phyloP scores from a whole-genome alignment of 1,140 invertebrate genomes.

The Teleopsis dalmanni region DNA sequence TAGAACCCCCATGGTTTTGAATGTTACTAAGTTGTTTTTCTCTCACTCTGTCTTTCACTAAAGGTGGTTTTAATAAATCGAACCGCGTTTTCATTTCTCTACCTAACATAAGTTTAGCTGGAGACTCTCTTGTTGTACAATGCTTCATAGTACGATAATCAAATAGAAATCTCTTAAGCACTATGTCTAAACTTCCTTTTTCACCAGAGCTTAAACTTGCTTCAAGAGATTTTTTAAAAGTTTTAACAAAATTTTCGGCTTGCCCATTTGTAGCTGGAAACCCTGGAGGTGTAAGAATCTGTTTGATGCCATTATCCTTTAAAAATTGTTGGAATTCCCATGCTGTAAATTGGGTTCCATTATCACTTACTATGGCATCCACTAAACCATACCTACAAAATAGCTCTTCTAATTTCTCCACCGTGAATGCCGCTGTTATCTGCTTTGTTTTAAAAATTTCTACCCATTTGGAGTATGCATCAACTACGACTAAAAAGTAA shows the following conservation, averaged over 20 bases:
- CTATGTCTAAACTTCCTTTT: constrained; percentile 2
- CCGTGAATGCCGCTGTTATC: not conserved
- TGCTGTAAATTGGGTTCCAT: constrained; percentile 4
- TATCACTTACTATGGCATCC: constrained; percentile 1
- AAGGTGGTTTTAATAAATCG: constrained; percentile 6
- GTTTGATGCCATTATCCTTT: not conserved
- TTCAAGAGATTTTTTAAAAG: constrained; percentile 2
- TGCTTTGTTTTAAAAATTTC: constrained; percentile 4
- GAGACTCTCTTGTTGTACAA: constrained; percentile 4
- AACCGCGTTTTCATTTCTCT: constrained; percentile 16
- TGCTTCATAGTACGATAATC: constrained; percentile 9
- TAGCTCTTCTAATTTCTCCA: too few relatives aligned
- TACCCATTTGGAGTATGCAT: not conserved
- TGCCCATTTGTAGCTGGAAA: constrained; percentile 1
- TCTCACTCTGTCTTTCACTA: not conserved
- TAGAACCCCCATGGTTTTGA: constrained; percentile 2
- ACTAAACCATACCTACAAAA: too few relatives aligned
- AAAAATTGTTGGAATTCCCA: constrained; percentile 3
- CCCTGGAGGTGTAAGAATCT: not conserved
- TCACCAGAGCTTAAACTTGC: constrained; percentile 1
- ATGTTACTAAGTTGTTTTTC: constrained; percentile 4
- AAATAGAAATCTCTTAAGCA: constrained; percentile 5
- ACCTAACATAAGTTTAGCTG: constrained; percentile 5
- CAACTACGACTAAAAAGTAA: not conserved
- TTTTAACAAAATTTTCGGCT: constrained; percentile 6